phyloP scores from a whole-genome alignment of 92 coral and sea anemone genomes.

The Heliopora coerulea region DNA sequence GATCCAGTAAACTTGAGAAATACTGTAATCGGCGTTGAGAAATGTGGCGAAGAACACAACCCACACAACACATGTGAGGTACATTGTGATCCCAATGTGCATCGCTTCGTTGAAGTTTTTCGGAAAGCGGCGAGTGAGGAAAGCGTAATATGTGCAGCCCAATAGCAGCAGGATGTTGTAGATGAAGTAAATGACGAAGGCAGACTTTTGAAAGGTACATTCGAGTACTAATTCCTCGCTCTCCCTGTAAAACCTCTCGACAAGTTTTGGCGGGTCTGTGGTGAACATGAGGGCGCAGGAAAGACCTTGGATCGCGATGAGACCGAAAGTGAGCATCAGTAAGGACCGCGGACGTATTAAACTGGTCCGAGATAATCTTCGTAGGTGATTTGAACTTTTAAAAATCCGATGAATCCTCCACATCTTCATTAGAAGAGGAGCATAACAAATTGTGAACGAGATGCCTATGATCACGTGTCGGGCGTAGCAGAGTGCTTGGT shows the following conservation, averaged over 20 bases:
- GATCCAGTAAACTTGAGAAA: slow-evolving; percentile 57
- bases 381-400: slow-evolving; percentile 21
- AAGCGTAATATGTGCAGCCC: slow-evolving; percentile 67
- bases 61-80: slow-evolving; percentile 79
- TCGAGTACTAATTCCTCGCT: slow-evolving; percentile 44
- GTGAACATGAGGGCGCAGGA: slow-evolving; percentile 20
- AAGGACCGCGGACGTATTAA: slow-evolving; percentile 72
- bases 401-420: slow-evolving; percentile 21
- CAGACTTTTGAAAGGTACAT: slow-evolving; percentile 57
- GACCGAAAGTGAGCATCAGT: slow-evolving; percentile 53
- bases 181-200: slow-evolving; percentile 57
- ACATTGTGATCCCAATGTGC: slow-evolving; percentile 24
- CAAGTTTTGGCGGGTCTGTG: slow-evolving; percentile 19
- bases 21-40: slow-evolving; percentile 60
- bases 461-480: slow-evolving; percentile 18
- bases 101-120: slow-evolving; percentile 4
- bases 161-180: slow-evolving; percentile 64
- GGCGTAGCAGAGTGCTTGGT: slow-evolving; percentile 6
- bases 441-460: slow-evolving; percentile 12
- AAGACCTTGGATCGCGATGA: slow-evolving; percentile 24
- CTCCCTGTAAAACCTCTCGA: slow-evolving; percentile 41
- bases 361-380: slow-evolving; percentile 13
- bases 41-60: slow-evolving; percentile 70
- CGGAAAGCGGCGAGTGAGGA: slow-evolving; percentile 56
- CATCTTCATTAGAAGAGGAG: slow-evolving; percentile 31